Evolutionary conservation across 2,797 vertebrate species (phyloP), one percentile per base, ranked within the genome.

Genomic region (Tolypeutes matacus): DNA sequence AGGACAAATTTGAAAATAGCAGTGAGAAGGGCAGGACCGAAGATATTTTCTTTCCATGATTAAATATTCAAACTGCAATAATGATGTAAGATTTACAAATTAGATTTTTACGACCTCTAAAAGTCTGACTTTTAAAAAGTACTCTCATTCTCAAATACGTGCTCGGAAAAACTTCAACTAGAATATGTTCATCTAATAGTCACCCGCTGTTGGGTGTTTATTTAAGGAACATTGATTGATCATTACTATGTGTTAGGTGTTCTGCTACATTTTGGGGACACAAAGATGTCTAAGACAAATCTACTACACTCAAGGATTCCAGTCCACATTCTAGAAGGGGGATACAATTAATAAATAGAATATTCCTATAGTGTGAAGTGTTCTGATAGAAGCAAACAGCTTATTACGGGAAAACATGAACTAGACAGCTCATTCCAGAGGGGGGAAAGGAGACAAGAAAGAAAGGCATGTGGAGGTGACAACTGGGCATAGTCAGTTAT

Each of bases 1-100:
- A 98, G 98, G 98, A n/a, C 78, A 95, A 93, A 97, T 27, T 20
- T 7, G 94, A 89, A 92, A 60, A 92, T 62, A 88, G 78, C 96
- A 94, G 23, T 69, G 86, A 53, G 31, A 92, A 80, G 2, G 4
- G 13, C 60, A 13, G 29, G 4, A 18, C 13, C 25, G 53, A 78
- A 78, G 29, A 15, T 39, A 34, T 65, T 85, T 82, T 94, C 73
- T 90, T 78, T 92, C 9, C 29, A 20, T 42, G 31, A 85, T 89
- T 89, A 25, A 56, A 91, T 93, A 96, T 95, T 93, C 60, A 93
- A 65, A 34, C 6, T 46, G 2, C 7, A 51, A 18, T 69, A 73
- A 17, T 83, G 27, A 6, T 88, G 49, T 23, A 91, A 81, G 4
- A 39, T 93, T 69, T 89, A 23, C 6, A 89, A 23, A 7, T 87